phyloP scores from a whole-genome alignment of 1,140 invertebrate genomes.

The Drosophila prosaltans region DNA sequence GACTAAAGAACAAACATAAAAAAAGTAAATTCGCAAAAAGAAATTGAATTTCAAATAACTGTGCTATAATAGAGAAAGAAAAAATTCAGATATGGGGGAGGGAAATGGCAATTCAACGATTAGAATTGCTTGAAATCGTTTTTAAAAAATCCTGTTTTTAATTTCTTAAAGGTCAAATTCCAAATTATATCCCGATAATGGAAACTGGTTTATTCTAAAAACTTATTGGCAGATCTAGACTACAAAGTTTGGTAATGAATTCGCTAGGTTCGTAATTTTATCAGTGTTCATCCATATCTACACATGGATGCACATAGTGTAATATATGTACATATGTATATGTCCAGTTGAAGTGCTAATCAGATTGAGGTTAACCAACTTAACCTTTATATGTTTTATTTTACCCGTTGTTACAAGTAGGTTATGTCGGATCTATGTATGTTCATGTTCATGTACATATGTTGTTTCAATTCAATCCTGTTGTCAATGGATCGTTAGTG shows the following conservation, averaged over 20 bases:
- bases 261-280: too few species aligned
- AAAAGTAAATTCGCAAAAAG: conserved; percentile 20
- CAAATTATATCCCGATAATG: too few species aligned
- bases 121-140: conserved; percentile 50
- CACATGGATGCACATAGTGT: not conserved
- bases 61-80: not conserved
- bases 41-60: conserved; percentile 40
- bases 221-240: too few species aligned
- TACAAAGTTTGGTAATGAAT: too few species aligned
- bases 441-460: too few species aligned
- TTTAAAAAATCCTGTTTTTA: not conserved
- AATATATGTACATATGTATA: not conserved
- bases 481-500: conserved; percentile 49
- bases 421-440: conserved; percentile 31
- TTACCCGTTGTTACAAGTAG: conserved; percentile 56
- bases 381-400: too few species aligned
- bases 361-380: too few species aligned
- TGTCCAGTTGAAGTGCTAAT: too few species aligned
- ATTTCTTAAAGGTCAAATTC: not conserved
- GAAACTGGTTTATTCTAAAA: too few species aligned
- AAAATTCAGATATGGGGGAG: not conserved
- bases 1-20: conserved; percentile 21
- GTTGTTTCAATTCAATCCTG: not conserved
- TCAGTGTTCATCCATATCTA: too few species aligned
- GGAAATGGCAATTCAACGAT: conserved; percentile 35